Evolutionary conservation across 2,113 vertebrate genomes (phyloP), one percentile per base, ranked within the genome.

Genomic region (Equus przewalskii): DNA sequence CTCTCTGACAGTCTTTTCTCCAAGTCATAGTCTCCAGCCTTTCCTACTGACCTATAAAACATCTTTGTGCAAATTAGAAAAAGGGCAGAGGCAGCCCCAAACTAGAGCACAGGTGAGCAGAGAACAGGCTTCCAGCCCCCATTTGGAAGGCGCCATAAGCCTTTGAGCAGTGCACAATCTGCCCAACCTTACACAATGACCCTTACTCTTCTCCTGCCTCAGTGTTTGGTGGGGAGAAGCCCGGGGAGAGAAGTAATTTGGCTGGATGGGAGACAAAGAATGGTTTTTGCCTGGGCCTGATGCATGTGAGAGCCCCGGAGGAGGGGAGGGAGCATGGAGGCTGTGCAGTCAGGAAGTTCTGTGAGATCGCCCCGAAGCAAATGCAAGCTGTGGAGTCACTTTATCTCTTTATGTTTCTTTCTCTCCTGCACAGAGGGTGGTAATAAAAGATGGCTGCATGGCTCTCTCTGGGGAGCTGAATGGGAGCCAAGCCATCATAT

Each of bases 361-460:
- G 86, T 4, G 78, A 75, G 1, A 15, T 15, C 2, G 58, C 88
- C 22, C 22, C 87, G n/a, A 79, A 91, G 62, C 58, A 58, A 95
- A 89, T 12, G 87, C 65, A 9, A 76, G 3, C 58, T 62, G 10
- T 58, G 78, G 3, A 28, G 54, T 33, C 56, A 73, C 46, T 89
- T 56, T 93, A 85, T 67, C 84, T 96, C 62, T 60, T 21, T 69
- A 33, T 60, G 2, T 28, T 30, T 82, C 58, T 93, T 87, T 93
- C 83, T 19, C 86, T 94, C 75, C 75, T 13, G 30, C 70, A 83
- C 7, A 1, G 56, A 79, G 78, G 97, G 69, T 22, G 72, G 89
- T 89, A 95, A 79, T 93, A 87, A 95, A 98, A 97, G 86, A n/a
- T 86, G 93, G 75, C 60, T 79, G 84, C 36, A 44, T n/a, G 95